phyloP scores from a whole-genome alignment of 2,113 vertebrate species.

The Hippopotamus amphibius region DNA sequence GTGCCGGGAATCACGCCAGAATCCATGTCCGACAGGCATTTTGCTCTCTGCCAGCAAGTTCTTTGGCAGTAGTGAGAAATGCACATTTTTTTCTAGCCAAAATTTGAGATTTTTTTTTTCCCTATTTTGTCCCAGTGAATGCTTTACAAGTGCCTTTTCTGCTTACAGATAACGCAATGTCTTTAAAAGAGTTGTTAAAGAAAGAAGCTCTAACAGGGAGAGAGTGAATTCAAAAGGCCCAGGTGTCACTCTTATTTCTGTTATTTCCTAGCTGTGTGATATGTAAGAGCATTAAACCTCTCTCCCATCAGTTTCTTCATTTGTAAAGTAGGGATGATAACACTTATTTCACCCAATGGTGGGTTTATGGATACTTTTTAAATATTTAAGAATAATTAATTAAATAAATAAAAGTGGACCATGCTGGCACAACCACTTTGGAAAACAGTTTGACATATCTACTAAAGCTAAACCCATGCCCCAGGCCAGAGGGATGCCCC shows the following conservation, averaged over 20 bases:
- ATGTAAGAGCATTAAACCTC: not conserved
- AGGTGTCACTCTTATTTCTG: not conserved
- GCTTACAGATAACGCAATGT: not conserved
- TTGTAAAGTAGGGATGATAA: not conserved
- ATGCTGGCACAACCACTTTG: not conserved
- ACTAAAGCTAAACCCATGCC: not conserved
- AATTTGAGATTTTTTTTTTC: conserved; percentile 48
- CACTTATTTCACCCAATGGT: not conserved
- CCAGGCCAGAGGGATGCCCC: not conserved
- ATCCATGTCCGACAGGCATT: conserved; percentile 55
- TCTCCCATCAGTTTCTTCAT: not conserved
- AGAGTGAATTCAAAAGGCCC: not conserved
- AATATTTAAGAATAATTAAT: conserved; percentile 8
- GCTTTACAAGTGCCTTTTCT: conserved; percentile 56
- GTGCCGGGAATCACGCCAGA: conserved; percentile 31
- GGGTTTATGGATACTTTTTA: not conserved
- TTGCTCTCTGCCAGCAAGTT: conserved; percentile 72
- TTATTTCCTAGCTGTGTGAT: not conserved
- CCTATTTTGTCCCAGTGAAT: conserved; percentile 43
- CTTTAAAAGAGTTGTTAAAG: conserved; percentile 30
- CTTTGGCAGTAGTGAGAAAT: conserved; percentile 70
- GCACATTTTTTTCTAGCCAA: conserved; percentile 42
- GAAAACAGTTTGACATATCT: not conserved
- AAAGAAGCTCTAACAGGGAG: not conserved
- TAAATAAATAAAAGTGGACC: not conserved